phyloP scores from a whole-genome alignment of 2,888 invertebrate species.

The Tipula confusa region DNA sequence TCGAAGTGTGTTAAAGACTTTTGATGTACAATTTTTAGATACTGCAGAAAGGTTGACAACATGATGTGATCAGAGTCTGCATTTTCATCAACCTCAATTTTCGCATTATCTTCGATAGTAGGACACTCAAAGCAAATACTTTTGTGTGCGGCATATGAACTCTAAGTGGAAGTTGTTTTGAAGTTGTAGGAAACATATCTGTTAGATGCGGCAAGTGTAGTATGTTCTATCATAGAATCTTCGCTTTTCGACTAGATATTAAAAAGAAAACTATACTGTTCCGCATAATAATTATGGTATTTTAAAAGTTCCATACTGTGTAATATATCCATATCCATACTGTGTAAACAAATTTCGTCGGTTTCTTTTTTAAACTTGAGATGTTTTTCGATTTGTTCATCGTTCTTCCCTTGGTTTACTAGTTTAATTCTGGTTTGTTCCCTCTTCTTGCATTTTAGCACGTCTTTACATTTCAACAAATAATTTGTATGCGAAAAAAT shows the following conservation, averaged over 20 bases:
- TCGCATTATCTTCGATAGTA: background rate
- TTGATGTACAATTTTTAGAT: background rate
- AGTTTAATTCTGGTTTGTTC: background rate
- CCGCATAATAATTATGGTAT: background rate
- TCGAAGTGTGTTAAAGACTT: background rate
- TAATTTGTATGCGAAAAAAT: too few relatives aligned
- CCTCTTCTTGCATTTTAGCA: background rate
- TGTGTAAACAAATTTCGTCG: background rate
- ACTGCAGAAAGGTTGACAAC: background rate
- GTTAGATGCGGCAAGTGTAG: background rate
- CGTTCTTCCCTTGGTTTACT: background rate
- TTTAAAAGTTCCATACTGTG: background rate
- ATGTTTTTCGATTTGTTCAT: slow-evolving; percentile 7
- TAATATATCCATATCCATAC: background rate
- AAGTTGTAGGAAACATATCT: background rate
- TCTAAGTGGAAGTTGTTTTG: background rate
- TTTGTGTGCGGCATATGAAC: background rate
- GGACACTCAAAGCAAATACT: background rate
- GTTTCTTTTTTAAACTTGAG: background rate
- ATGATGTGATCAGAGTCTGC: background rate
- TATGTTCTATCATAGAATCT: background rate
- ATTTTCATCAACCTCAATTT: background rate
- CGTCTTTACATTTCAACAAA: too few relatives aligned
- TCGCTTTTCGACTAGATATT: background rate
- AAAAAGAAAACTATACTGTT: background rate